A percentile compares a stretch with the other conserved stretches of the same genome.
phyloP scores from a whole-genome alignment of 2,113 vertebrate genomes.

The Ageneiosus marmoratus region DNA sequence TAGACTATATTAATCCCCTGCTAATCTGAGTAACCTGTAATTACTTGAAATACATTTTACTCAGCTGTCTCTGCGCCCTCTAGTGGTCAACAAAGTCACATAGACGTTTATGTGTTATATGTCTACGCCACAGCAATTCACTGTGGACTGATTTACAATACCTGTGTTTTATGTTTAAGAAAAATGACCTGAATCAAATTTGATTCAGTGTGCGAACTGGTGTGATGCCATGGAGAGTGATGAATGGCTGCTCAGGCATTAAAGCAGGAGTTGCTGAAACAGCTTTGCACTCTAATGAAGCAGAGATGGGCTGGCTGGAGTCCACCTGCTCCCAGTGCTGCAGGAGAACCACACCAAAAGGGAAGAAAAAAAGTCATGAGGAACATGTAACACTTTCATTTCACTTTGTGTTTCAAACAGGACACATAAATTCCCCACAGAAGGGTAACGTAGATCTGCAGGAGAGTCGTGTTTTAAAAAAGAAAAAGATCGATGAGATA shows the following conservation, averaged over 20 bases:
- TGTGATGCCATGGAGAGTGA: constrained; percentile 11
- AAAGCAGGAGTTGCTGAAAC: constrained; percentile 2
- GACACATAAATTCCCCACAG: background rate
- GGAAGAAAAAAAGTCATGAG: background rate
- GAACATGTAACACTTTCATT: background rate
- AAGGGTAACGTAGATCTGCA: background rate
- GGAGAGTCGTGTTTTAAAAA: too few species aligned
- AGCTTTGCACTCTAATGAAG: constrained; percentile 10
- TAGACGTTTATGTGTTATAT: background rate
- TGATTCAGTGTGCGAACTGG: background rate
- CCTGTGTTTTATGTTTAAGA: background rate
- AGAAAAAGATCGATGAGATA: background rate
- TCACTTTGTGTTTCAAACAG: background rate
- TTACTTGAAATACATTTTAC: background rate
- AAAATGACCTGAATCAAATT: background rate
- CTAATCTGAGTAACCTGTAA: background rate
- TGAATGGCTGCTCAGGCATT: background rate
- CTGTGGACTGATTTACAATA: background rate
- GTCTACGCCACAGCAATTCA: background rate
- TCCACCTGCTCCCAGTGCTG: constrained; percentile 30
- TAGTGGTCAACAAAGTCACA: constrained; percentile 19
- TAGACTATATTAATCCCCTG: background rate
- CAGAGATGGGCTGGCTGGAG: background rate
- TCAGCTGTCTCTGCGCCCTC: background rate
- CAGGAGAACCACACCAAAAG: background rate